These are phyloP conservation scores for Acromyrmex charruanus DNA, from an alignment of 1,140 invertebrate genomes.

Conservation along the genomic window DNA sequence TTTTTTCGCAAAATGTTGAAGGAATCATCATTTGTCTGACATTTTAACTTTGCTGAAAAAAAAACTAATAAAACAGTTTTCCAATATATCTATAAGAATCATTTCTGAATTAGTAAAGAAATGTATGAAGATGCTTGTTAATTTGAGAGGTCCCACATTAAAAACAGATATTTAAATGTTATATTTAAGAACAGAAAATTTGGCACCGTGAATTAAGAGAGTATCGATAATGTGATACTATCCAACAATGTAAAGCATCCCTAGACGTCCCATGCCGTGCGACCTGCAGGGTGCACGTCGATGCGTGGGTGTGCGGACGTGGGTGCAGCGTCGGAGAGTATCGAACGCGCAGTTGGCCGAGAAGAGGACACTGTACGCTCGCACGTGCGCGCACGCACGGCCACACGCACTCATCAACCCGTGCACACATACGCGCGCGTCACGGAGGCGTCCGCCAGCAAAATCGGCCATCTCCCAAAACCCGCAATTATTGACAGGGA, in stretches of 20 bases:
- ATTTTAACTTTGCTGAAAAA: neutral
- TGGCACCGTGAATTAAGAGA: neutral
- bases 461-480: conserved; percentile 52
- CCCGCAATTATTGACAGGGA: conserved; percentile 28
- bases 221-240: conserved; percentile 28
- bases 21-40: neutral
- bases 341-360: conserved; percentile 65
- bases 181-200: neutral
- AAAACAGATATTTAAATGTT: neutral
- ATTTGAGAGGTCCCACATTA: neutral
- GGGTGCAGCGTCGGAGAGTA: conserved; percentile 59
- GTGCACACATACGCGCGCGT: conserved; percentile 36
- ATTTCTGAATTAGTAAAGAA: neutral
- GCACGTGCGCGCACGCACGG: conserved; percentile 33
- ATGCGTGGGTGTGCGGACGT: conserved; percentile 51
- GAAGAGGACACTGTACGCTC: conserved; percentile 71
- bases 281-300: conserved; percentile 40
- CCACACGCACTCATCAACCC: conserved; percentile 45
- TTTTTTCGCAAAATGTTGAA: neutral
- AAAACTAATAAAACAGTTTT: too few relatives aligned
- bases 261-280: conserved; percentile 42
- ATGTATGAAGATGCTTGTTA: neutral
- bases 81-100: neutral
- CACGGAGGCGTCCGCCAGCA: conserved; percentile 32
- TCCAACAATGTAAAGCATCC: conserved; percentile 19